Base-by-base conservation (phyloP, 2,797 vertebrate genomes). In the Neoniphon sammara region DNA sequence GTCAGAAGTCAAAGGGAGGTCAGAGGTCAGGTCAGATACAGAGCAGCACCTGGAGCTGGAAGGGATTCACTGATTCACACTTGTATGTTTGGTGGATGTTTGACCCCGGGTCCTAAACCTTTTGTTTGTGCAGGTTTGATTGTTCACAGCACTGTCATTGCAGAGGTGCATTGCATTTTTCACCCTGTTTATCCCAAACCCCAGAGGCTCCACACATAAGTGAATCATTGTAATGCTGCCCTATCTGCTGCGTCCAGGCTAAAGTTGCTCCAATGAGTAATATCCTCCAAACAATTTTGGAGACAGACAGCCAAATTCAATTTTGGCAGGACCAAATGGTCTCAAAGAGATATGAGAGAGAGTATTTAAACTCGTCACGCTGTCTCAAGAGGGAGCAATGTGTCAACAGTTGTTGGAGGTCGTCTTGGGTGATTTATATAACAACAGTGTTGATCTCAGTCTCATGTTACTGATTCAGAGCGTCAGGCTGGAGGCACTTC, bases 91-190 rank as follows among this genome's bases (percentile, higher is more conserved):
- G 34, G 34, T 36, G 34, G 34, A 36, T 42, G 12, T 3, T 42
- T 42, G 39, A 42, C 39, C 8, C 11, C 2, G 39, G 39, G 39
- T 11, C 10, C 12, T 42, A 14, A 42, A 11, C 39, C 11, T 34
- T 34, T 34, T 34, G 31, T 34, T 34, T 34, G 31, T 34, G 31
- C 31, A 34, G 2, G 31, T 34, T 5, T 8, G 31, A 34, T 7
- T 34, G 31, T 34, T 34, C 5, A 34, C 31, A 34, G 31, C 31
- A 8, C 31, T 47, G 49, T 58, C 59, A 36, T 71, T 27, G 52
- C 47, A 60, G 17, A 55, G 66, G 34, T 4, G 10, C 39, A 69
- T 81, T 68, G 80, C 72, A 73, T 87, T 78, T 78, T 70, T 66
- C 36, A 44, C 53, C 47, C 27, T 36, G 62, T 79, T 73, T 70